Conservation (phyloP, 2,888 invertebrate genomes). For the Caenorhabditis sp. region DNA sequence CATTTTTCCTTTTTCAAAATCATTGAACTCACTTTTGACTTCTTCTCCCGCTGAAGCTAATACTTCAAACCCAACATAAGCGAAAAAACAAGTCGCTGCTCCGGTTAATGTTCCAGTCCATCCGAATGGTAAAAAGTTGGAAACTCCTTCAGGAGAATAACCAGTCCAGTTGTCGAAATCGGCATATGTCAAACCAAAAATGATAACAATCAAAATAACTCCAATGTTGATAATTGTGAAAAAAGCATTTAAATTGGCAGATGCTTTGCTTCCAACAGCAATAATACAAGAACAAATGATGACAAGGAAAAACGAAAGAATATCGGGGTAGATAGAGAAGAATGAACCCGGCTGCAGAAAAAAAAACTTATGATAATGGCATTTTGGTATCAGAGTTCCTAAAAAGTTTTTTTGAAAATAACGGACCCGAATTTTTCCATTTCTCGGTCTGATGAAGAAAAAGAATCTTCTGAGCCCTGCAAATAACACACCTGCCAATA, state of each 20-base stretch:
- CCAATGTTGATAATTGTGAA: slow-evolving; percentile 66
- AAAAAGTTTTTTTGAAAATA: too few relatives aligned
- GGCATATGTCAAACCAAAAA: slow-evolving; percentile 17
- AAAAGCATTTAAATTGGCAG: slow-evolving; percentile 70
- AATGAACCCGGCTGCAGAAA: slow-evolving; percentile 30
- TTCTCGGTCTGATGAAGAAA: too few relatives aligned
- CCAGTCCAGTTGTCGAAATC: slow-evolving; percentile 21
- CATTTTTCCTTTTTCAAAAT: background rate
- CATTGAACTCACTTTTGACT: slow-evolving; percentile 24
- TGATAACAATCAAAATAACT: slow-evolving; percentile 21
- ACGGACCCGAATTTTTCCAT: too few relatives aligned
- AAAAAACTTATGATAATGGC: too few relatives aligned
- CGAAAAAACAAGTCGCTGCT: slow-evolving; percentile 48
- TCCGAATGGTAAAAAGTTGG: slow-evolving; percentile 43
- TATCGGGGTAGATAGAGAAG: slow-evolving; percentile 71
- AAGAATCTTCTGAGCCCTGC: too few relatives aligned
- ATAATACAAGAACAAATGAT: slow-evolving; percentile 69
- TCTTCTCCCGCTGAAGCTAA: slow-evolving; percentile 51
- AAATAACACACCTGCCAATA: slow-evolving; percentile 20
- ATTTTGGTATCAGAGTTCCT: background rate
- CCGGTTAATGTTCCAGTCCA: slow-evolving; percentile 37
- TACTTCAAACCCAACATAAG: slow-evolving; percentile 47
- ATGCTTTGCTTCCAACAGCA: slow-evolving; percentile 71
- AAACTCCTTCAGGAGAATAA: background rate
- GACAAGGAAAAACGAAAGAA: slow-evolving; percentile 67